Conservation (phyloP, 1,140 invertebrate genomes). For the Leucophenga varia region DNA sequence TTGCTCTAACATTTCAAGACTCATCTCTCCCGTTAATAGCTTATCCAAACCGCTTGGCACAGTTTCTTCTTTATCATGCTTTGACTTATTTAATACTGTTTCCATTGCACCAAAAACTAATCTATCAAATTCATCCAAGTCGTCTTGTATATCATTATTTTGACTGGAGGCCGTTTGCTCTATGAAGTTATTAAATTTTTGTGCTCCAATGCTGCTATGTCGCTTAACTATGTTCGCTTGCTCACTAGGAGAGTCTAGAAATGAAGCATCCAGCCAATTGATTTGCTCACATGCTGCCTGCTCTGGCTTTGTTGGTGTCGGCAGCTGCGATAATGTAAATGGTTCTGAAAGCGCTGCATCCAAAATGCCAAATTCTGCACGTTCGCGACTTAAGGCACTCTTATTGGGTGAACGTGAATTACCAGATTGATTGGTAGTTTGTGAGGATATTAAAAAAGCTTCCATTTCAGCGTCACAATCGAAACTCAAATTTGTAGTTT, state of each 20-base stretch:
- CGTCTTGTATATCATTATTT: not conserved
- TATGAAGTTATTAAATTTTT: conserved; percentile 35
- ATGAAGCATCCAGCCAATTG: conserved; percentile 39
- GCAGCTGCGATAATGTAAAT: conserved; percentile 20
- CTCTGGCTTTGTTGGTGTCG: conserved; percentile 1
- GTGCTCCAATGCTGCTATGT: conserved; percentile 13
- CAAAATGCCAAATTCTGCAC: conserved; percentile 45
- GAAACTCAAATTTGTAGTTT: no score
- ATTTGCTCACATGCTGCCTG: conserved; percentile 12
- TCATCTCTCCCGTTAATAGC: conserved; percentile 34
- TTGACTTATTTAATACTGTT: conserved; percentile 17
- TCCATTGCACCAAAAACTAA: conserved; percentile 32
- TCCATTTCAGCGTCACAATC: conserved; percentile 11
- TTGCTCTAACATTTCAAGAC: conserved; percentile 13
- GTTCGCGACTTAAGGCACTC: conserved; percentile 31
- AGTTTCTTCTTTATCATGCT: not conserved
- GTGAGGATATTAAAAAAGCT: conserved; percentile 10
- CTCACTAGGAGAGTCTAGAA: conserved; percentile 30
- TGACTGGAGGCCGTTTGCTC: no score
- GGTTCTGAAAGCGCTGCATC: conserved; percentile 36
- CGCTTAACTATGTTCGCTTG: conserved; percentile 11
- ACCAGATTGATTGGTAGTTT: conserved; percentile 2
- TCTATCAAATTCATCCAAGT: conserved; percentile 13
- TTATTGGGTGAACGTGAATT: conserved; percentile 30
- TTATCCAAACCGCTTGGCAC: conserved; percentile 36